Evolutionary conservation across 1,140 invertebrate genomes (phyloP), one percentile per base, ranked within the genome.

Genomic region (Brachionus rubens): DNA sequence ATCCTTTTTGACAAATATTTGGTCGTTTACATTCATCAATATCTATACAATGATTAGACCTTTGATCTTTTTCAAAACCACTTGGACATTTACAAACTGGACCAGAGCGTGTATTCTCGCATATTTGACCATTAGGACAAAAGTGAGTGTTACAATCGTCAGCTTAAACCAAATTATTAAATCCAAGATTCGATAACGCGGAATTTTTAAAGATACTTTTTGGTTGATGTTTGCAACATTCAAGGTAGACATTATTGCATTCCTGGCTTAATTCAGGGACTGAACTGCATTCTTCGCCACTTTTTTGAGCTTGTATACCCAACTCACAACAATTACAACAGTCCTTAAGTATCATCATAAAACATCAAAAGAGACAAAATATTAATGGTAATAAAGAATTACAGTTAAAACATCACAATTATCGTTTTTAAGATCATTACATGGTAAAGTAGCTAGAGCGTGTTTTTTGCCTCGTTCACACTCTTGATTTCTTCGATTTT

Each of bases 21-120:
- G 79, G 80, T 30, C 82, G 81, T 72, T 83, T 79, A 80, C 87
- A 88, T 77, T 88, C 87, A 78, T 88, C 84, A 26, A 87, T 81
- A 80, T 88, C 87, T 12, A 79, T 77, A 65, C 52, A 76, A 43
- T 30, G 36, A 14, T 76, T 76, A 3, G 72, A 40, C 16, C 16
- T n/a, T 6, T 41, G 50, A 33, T 54, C 48, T 33, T 24, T 24
- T 7, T 48, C 50, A 12, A 46, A 76, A 24, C 52, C 72, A 54
- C 16, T 40, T 1, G 48, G 72, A 33, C 72, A 76, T 41, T 54
- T 76, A 28, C 48, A 76, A 36, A 76, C 30, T 28, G 52, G 52
- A 24, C 40, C 46, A 3, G 46, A 43, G 9, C 14, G 36, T 28
- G 48, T 48, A 41, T 46, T 47, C 7, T 54, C 68, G 50, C 68